phyloP scores from a whole-genome alignment of 2,888 invertebrate genomes.

The Tridacna gigas region DNA sequence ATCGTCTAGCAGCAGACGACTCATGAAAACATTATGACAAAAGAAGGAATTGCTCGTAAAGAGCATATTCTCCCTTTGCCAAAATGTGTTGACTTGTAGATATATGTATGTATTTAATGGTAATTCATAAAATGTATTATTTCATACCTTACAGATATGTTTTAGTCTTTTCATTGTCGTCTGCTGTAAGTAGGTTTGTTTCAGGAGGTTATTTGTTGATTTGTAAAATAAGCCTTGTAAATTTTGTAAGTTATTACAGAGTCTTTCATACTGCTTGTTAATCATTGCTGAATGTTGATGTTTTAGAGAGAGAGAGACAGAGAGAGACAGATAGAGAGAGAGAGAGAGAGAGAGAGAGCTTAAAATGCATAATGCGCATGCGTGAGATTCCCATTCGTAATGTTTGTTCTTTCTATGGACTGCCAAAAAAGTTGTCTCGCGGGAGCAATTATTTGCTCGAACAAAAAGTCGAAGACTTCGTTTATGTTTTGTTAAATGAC shows the following conservation, averaged over 20 bases:
- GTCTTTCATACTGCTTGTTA: constrained; percentile 57
- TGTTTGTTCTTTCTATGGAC: neutral
- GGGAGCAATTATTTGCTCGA: neutral
- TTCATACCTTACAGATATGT: too few species aligned
- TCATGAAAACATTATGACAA: too few species aligned
- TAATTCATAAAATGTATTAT: too few species aligned
- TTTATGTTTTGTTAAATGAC: too few species aligned
- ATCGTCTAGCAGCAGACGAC: too few species aligned
- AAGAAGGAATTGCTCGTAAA: too few species aligned
- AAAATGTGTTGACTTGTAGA: too few species aligned
- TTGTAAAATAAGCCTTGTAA: constrained; percentile 21
- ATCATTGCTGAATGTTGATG: neutral
- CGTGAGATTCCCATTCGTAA: neutral
- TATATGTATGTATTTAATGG: too few species aligned
- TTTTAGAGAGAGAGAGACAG: constrained; percentile 24
- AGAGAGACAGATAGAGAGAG: constrained; percentile 20
- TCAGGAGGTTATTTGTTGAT: neutral
- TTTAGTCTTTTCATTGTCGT: neutral
- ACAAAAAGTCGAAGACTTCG: neutral
- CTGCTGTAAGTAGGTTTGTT: neutral
- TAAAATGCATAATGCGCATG: constrained; percentile 19
- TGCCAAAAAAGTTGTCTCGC: constrained; percentile 7
- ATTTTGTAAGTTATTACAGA: constrained; percentile 65
- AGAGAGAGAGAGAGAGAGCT: constrained; percentile 23
- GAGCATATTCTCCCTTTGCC: too few species aligned